Base-by-base conservation (phyloP, 2,113 vertebrate species). In the Oncorhynchus nerka region DNA sequence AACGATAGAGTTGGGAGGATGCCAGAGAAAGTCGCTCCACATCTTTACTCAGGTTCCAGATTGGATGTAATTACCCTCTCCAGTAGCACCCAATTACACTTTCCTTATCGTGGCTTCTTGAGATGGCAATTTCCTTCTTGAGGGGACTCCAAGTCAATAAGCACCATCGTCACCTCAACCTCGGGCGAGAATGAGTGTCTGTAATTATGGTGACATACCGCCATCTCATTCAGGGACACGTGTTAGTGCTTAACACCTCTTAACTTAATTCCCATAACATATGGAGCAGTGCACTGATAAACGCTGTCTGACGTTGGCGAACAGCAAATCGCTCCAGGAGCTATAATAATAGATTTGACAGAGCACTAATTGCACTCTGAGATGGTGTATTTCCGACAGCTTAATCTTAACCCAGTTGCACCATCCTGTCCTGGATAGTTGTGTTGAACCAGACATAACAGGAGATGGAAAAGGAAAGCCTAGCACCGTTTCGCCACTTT, bases 51-150 rank as follows among this genome's bases (percentile, higher is more conserved):
- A 65, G 70, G 79, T 66, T 67, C 80, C 32, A 68, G 76, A 83
- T 76, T 75, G 72, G 75, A 83, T 79, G 77, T 82, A 86, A 84
- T 88, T 85, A 77, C 76, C 81, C 87, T 90, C 81, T 84, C 65
- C 79, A 75, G 61, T 78, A 75, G 61, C 79, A 83, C 81, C 84
- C 85, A 88, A 82, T 84, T 89, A 81, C 85, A 81, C 75, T 79
- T 85, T 86, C 80, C 85, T 88, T 88, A 89, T 88, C 80, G 86
- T 83, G 78, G 64, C 28, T 82, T 68, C 82, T 89, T 51, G 73
- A 89, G 84, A 84, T 86, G 66, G 85, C 83, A 86, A 87, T 90
- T 90, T 86, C 79, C 82, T 85, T 85, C 81, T 84, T 79, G 62
- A 82, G 83, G 80, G 75, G 81, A 81, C 87, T 79, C 69, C 28